These are phyloP conservation scores for Onthophagus taurus DNA, from an alignment of 1,140 invertebrate genomes.

Conservation along the genomic window DNA sequence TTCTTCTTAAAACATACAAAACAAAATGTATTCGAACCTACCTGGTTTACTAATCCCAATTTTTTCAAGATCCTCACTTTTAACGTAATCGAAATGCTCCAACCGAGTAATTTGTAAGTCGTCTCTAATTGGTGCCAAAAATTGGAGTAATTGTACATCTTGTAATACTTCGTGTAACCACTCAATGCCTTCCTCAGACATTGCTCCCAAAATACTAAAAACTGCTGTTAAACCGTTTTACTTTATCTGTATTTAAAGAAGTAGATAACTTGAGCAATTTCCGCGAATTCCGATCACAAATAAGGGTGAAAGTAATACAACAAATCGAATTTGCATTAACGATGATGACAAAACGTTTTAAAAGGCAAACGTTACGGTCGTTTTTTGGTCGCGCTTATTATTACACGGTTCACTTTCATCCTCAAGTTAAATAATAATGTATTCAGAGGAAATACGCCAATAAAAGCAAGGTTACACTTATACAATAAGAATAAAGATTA, in stretches of 20 bases:
- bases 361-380: too few relatives aligned
- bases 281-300: too few relatives aligned
- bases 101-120: slow-evolving; percentile 80
- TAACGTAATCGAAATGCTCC: slow-evolving; percentile 93
- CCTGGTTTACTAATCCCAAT: slow-evolving; percentile 89
- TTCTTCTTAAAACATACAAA: too few relatives aligned
- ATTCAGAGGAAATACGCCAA: slow-evolving; percentile 11
- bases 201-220: slow-evolving; percentile 12
- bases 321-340: too few relatives aligned
- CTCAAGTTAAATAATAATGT: too few relatives aligned
- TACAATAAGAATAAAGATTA: not conserved
- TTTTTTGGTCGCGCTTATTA: too few relatives aligned
- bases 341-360: too few relatives aligned
- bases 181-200: slow-evolving; percentile 53
- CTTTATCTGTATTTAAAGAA: too few relatives aligned
- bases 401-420: too few relatives aligned
- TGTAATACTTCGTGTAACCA: slow-evolving; percentile 77
- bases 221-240: too few relatives aligned
- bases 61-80: slow-evolving; percentile 85
- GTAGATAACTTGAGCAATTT: too few relatives aligned
- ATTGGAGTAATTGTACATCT: slow-evolving; percentile 89
- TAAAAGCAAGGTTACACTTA: slow-evolving; percentile 9
- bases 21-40: slow-evolving; percentile 13
- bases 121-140: slow-evolving; percentile 80
- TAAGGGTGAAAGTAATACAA: too few relatives aligned